These are phyloP conservation scores for Drosophila orosa DNA, from an alignment of 1,140 invertebrate species.

Conservation along the genomic window DNA sequence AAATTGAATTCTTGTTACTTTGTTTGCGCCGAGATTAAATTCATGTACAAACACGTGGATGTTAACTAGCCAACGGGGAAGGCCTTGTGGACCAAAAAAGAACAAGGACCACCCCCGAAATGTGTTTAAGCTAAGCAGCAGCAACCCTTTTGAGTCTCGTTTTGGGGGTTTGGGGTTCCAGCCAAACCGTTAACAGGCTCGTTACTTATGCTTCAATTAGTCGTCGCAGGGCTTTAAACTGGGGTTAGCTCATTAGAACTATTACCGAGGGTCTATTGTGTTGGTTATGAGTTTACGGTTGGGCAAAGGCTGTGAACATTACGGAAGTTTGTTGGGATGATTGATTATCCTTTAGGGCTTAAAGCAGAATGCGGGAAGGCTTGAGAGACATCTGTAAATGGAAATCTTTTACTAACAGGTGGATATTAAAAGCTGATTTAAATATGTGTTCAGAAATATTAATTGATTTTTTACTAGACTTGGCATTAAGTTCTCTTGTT, in stretches of 20 bases:
- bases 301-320: slow-evolving; percentile 3
- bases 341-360: slow-evolving; percentile 9
- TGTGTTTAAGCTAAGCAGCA: slow-evolving; percentile 18
- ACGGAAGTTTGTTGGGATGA: not conserved
- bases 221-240: slow-evolving; percentile 36
- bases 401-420: not conserved
- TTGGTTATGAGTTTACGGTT: slow-evolving; percentile 1
- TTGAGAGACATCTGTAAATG: not conserved
- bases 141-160: slow-evolving; percentile 1
- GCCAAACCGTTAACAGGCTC: slow-evolving; percentile 51
- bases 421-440: no score
- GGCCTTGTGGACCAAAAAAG: slow-evolving; percentile 10
- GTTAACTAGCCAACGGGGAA: slow-evolving; percentile 56
- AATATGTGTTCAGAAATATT: not conserved
- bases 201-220: slow-evolving; percentile 72
- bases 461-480: no score
- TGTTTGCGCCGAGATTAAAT: slow-evolving; percentile 79
- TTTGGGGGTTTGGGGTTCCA: not conserved
- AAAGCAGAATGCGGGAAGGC: not conserved
- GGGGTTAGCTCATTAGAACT: slow-evolving; percentile 55
- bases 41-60: slow-evolving; percentile 69
- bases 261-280: slow-evolving; percentile 23
- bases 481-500: no score
- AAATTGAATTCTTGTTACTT: slow-evolving; percentile 83
- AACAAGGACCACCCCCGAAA: slow-evolving; percentile 22